Evolutionary conservation across 2,888 invertebrate species (phyloP).

Genomic region (Cryptus armator): DNA sequence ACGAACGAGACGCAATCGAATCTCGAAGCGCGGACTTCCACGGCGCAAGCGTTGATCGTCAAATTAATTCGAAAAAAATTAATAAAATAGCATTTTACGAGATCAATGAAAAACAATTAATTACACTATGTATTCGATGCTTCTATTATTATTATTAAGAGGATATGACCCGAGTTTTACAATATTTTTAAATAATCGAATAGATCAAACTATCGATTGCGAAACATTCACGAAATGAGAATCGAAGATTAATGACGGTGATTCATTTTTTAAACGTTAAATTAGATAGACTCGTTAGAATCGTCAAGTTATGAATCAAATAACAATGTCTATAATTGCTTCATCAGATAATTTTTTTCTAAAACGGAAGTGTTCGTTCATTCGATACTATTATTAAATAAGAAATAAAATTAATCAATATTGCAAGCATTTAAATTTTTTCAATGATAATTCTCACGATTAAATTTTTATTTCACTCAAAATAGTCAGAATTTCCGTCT

Average conservation of each 20-base stretch:
- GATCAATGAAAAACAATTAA: background rate
- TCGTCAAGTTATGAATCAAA: no score
- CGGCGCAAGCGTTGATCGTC: background rate
- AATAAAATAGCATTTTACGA: background rate
- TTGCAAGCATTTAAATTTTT: background rate
- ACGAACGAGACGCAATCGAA: conserved; percentile 2
- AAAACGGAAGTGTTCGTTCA: no score
- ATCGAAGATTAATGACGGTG: background rate
- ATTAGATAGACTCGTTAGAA: background rate
- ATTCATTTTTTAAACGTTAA: background rate
- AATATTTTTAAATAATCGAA: background rate
- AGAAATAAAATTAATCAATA: background rate
- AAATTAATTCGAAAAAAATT: background rate
- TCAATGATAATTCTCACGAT: background rate
- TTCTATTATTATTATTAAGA: background rate
- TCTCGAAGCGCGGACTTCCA: background rate
- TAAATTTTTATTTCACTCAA: background rate
- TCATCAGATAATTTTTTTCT: no score
- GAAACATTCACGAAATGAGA: background rate
- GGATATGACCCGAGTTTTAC: background rate
- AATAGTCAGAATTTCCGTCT: background rate
- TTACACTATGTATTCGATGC: background rate
- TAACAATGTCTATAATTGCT: no score
- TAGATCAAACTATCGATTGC: background rate
- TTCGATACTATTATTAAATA: no score